Conservation (phyloP, 2,888 invertebrate genomes). For the Cyrtodaria siliqua region DNA sequence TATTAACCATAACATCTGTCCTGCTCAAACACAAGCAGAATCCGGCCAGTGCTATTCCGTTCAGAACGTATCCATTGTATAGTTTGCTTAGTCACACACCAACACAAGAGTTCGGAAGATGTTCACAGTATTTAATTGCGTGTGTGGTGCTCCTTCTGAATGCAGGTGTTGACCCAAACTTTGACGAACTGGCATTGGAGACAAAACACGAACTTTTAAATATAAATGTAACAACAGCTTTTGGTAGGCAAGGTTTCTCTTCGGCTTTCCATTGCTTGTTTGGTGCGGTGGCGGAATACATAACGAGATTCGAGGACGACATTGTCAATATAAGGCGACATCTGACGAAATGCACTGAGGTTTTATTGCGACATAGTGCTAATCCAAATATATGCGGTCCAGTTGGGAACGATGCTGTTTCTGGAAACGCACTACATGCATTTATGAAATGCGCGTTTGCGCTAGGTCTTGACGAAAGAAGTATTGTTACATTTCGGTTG, state of each 20-base stretch:
- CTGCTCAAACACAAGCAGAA: conserved; percentile 75
- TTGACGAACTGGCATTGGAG: conserved; percentile 77
- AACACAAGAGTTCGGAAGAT: conserved; percentile 69
- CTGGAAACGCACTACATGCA: conserved; percentile 75
- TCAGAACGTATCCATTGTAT: conserved; percentile 81
- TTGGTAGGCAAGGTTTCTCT: conserved; percentile 76
- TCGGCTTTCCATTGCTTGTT: conserved; percentile 79
- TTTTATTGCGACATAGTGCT: conserved; percentile 73
- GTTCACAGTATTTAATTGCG: conserved; percentile 69
- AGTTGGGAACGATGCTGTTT: conserved; percentile 55
- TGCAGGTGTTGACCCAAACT: conserved; percentile 81
- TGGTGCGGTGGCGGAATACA: conserved; percentile 63
- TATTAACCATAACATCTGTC: conserved; percentile 76
- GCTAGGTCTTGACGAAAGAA: conserved; percentile 63
- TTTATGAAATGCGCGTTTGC: conserved; percentile 61
- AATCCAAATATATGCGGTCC: conserved; percentile 69
- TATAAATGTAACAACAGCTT: conserved; percentile 70
- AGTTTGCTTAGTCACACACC: conserved; percentile 77
- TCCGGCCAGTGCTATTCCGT: conserved; percentile 71
- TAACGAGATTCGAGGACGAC: conserved; percentile 60
- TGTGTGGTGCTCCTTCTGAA: conserved; percentile 72
- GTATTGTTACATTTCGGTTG: conserved; percentile 58
- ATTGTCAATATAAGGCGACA: conserved; percentile 57
- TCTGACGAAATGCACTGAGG: conserved; percentile 69
- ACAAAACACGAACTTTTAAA: conserved; percentile 48